Evolutionary conservation across 1,140 invertebrate species (phyloP).

Genomic region (Diorhabda carinulata): DNA sequence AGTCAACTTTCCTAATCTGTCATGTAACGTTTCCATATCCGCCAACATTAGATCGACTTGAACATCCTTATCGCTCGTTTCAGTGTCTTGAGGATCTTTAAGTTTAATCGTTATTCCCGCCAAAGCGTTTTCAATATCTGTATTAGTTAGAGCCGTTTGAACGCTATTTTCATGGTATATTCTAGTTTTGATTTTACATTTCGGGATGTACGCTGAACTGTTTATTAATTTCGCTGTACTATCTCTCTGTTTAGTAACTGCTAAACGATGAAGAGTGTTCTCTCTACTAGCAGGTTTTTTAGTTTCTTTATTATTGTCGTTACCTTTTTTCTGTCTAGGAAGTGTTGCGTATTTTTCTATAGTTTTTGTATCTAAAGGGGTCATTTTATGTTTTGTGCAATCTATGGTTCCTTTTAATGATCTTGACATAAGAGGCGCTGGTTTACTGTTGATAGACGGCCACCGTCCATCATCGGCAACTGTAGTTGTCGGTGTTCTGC

Average conservation of each 20-base stretch:
- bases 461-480: constrained; percentile 67
- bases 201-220: constrained; percentile 36
- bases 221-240: constrained; percentile 47
- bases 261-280: constrained; percentile 40
- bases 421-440: constrained; percentile 40
- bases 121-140: constrained; percentile 67
- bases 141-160: constrained; percentile 68
- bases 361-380: constrained; percentile 51
- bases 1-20: constrained; percentile 52
- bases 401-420: constrained; percentile 37
- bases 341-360: constrained; percentile 72
- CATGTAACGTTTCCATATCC: constrained; percentile 57
- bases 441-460: constrained; percentile 50
- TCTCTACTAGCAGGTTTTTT: constrained; percentile 48
- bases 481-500: constrained; percentile 47
- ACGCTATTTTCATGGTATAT: constrained; percentile 74
- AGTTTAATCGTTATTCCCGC: constrained; percentile 54
- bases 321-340: constrained; percentile 62
- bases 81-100: constrained; percentile 40
- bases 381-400: constrained; percentile 25
- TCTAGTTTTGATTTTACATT: constrained; percentile 56
- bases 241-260: constrained; percentile 44
- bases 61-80: constrained; percentile 50
- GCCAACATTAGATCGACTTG: constrained; percentile 64
- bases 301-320: constrained; percentile 47